Base-by-base conservation (phyloP, 1,140 invertebrate genomes). In the Harpegnathos saltator region DNA sequence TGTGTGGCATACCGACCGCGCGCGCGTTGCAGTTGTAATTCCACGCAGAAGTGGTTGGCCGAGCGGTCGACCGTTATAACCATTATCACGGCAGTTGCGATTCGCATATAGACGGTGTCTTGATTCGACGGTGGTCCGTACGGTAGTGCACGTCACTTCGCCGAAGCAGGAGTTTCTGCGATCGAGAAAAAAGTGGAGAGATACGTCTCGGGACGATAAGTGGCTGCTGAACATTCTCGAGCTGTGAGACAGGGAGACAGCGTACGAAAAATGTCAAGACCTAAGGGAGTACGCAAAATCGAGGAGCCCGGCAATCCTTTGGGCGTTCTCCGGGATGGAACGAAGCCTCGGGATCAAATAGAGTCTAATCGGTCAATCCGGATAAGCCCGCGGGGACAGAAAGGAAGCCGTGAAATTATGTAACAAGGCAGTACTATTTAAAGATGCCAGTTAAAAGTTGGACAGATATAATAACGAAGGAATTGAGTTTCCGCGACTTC, bases 11-110 rank as follows among this genome's bases (percentile, higher is more conserved):
- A 78, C 52, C 52, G 24, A 80, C 75, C 75, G 65, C 75, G 69
- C 75, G 65, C 75, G 69, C 29, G 24, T 14, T 80, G 65, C 65
- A 80, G 24, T 78, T 58, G 52, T 80, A 80, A 80, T 80, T 71
- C 24, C 33, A 71, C 52, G 65, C 52, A 52, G 65, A 80, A 80
- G 54, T 80, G 65, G 65, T 80, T 24, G 38, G 65, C 1, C 33
- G 65, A 80, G 65, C 59, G 65, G 75, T 80, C 44, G 5, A 58
- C 38, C 68, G 52, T 71, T 77, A 33, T 71, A 80, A 71, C 65
- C 54, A 71, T 71, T 80, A 80, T 80, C 52, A 48, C 2, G 29
- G 17, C 22, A 58, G 22, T 78, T 69, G 48, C 19, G 19, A 44
- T 26, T 22, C 9, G 9, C 58, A 80, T 80, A 29, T 48, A 63